Percentiles rank a stretch among this genome's conserved stretches.
Evolutionary conservation across 2,797 vertebrate genomes (phyloP).

Genomic region (Avahi laniger): DNA sequence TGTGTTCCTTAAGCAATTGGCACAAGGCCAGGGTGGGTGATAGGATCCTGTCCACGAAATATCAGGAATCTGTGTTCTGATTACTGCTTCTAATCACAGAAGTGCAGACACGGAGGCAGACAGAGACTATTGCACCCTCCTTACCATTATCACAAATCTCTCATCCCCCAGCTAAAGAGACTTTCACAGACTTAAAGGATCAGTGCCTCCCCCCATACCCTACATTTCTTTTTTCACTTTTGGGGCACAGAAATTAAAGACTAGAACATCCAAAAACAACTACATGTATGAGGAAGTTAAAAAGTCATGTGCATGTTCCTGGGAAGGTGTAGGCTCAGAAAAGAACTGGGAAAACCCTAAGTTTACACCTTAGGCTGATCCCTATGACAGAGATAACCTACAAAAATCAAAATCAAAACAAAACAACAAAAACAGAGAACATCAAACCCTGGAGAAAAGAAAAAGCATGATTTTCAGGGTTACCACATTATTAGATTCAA

Average conservation of each 20-base stretch:
- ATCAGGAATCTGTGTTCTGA: neutral
- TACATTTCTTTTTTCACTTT: neutral
- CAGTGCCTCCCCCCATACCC: too few relatives aligned
- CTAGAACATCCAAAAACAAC: neutral
- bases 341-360: neutral
- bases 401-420: neutral
- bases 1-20: neutral
- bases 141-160: neutral
- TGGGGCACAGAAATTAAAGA: neutral
- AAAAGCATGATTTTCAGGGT: neutral
- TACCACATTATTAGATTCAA: neutral
- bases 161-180: neutral
- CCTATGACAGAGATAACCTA: neutral
- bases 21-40: too few relatives aligned
- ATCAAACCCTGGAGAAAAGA: neutral
- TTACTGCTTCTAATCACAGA: neutral
- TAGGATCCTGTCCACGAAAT: neutral
- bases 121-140: too few relatives aligned
- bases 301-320: neutral
- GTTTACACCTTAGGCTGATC: neutral
- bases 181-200: neutral
- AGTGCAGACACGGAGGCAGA: neutral
- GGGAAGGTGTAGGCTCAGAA: neutral
- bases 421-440: neutral
- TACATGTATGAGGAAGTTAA: neutral